A percentile compares a stretch with the other conserved stretches of the same genome.
phyloP scores from a whole-genome alignment of 2,797 vertebrate genomes.

The Gymnothorax reevesii region DNA sequence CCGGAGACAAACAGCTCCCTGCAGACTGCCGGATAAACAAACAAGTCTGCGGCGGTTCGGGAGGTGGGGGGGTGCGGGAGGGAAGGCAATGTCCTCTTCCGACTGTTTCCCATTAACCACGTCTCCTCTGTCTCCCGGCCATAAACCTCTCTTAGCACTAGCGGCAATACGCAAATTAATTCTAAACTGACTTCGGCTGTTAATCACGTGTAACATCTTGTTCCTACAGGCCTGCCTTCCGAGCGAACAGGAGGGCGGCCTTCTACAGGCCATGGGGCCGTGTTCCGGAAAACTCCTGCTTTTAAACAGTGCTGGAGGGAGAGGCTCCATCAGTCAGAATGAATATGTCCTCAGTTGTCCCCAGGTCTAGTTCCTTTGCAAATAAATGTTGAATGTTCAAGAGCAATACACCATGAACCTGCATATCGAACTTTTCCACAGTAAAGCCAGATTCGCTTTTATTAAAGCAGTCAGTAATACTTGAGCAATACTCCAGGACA shows the following conservation, averaged over 20 bases:
- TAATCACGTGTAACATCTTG: conserved; percentile 20
- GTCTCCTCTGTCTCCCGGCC: neutral
- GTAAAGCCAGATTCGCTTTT: neutral
- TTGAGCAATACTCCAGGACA: neutral
- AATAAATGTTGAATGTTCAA: neutral
- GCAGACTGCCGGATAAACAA: conserved; percentile 18
- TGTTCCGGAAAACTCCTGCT: conserved; percentile 5
- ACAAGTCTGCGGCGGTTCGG: neutral
- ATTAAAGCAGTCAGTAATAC: neutral
- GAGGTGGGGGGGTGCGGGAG: neutral
- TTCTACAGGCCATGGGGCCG: neutral
- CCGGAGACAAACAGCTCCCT: conserved; percentile 15
- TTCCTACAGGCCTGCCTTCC: conserved; percentile 36
- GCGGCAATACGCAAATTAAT: neutral
- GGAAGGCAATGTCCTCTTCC: conserved; percentile 19
- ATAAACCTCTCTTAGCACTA: neutral
- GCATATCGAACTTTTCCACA: neutral
- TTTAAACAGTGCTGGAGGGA: conserved; percentile 17
- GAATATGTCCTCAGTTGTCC: conserved; percentile 10
- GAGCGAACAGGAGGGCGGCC: neutral
- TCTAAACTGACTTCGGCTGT: neutral
- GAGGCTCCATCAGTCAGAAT: conserved; percentile 23
- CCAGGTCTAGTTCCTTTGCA: neutral
- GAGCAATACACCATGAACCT: neutral
- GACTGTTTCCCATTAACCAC: neutral